phyloP scores from a whole-genome alignment of 2,797 vertebrate species.

The Hypotaenidia okinawae region DNA sequence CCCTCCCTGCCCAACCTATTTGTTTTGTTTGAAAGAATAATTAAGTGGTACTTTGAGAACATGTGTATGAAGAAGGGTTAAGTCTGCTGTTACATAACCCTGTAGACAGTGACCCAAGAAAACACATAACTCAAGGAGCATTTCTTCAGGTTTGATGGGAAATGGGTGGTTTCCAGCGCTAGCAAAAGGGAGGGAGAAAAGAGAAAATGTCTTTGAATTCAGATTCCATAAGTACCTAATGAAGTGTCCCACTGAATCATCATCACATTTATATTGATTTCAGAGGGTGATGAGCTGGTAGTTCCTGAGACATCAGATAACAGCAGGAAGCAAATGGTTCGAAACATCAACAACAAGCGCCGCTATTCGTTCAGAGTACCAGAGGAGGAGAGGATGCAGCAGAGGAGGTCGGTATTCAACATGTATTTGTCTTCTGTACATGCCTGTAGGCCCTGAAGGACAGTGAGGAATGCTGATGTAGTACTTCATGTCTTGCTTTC shows the following conservation, averaged over 20 bases:
- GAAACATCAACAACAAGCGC: slow-evolving; percentile 95
- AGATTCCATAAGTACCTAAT: background rate
- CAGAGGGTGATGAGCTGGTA: slow-evolving; percentile 97
- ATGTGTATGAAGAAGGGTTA: background rate
- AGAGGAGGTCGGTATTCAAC: slow-evolving; percentile 86
- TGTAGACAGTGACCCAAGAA: background rate
- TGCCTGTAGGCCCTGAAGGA: slow-evolving; percentile 19
- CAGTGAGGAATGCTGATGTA: background rate
- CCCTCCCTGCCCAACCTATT: background rate
- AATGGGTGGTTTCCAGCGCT: background rate
- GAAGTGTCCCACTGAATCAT: background rate
- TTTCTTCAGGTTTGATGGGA: background rate
- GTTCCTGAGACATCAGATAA: slow-evolving; percentile 98
- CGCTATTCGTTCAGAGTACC: slow-evolving; percentile 97
- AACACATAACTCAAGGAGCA: background rate
- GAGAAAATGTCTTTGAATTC: background rate
- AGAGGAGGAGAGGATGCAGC: slow-evolving; percentile 93
- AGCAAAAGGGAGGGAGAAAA: background rate
- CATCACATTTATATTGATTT: background rate
- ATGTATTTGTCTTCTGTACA: slow-evolving; percentile 27
- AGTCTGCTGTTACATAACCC: background rate
- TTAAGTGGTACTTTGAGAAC: background rate
- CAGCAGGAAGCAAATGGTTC: slow-evolving; percentile 98
- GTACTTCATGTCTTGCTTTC: background rate
- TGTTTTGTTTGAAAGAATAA: background rate